Evolutionary conservation across 2,797 vertebrate genomes (phyloP).

Genomic region (Channa striata): DNA sequence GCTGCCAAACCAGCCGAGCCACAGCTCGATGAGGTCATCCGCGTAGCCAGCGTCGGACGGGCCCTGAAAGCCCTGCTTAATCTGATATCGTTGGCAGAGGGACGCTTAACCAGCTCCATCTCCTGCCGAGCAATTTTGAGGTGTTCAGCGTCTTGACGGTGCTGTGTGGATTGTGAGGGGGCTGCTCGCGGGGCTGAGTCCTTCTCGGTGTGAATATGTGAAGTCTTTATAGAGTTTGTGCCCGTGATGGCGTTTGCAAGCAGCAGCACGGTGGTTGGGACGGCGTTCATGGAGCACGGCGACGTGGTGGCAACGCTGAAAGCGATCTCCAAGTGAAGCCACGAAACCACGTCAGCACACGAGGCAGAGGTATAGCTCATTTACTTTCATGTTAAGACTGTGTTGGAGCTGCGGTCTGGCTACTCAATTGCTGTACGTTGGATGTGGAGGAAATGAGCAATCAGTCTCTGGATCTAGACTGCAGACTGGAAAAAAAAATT

Average conservation of each 20-base stretch:
- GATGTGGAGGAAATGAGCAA: slow-evolving; percentile 55
- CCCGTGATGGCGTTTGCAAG: slow-evolving; percentile 27
- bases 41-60: slow-evolving; percentile 39
- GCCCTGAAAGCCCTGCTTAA: slow-evolving; percentile 50
- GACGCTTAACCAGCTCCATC: slow-evolving; percentile 39
- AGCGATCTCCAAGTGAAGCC: slow-evolving; percentile 43
- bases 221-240: slow-evolving; percentile 19
- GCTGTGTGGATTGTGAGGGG: too few species aligned
- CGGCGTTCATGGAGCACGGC: slow-evolving; percentile 54
- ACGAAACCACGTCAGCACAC: slow-evolving; percentile 55
- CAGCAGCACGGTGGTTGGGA: slow-evolving; percentile 29
- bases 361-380: slow-evolving; percentile 42
- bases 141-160: slow-evolving; percentile 41
- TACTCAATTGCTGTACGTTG: slow-evolving; percentile 29
- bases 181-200: slow-evolving; percentile 31
- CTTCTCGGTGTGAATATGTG: slow-evolving; percentile 27
- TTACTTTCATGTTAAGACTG: slow-evolving; percentile 55
- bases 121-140: slow-evolving; percentile 37
- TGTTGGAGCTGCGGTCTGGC: slow-evolving; percentile 58
- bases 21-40: slow-evolving; percentile 70
- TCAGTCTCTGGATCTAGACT: slow-evolving; percentile 27
- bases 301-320: slow-evolving; percentile 32
- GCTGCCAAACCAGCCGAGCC: slow-evolving; percentile 67
- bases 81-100: slow-evolving; percentile 58
- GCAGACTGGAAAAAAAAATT: slow-evolving; percentile 11